These are phyloP conservation scores for Anthophora plumipes DNA, from an alignment of 2,888 invertebrate genomes.

Conservation along the genomic window DNA sequence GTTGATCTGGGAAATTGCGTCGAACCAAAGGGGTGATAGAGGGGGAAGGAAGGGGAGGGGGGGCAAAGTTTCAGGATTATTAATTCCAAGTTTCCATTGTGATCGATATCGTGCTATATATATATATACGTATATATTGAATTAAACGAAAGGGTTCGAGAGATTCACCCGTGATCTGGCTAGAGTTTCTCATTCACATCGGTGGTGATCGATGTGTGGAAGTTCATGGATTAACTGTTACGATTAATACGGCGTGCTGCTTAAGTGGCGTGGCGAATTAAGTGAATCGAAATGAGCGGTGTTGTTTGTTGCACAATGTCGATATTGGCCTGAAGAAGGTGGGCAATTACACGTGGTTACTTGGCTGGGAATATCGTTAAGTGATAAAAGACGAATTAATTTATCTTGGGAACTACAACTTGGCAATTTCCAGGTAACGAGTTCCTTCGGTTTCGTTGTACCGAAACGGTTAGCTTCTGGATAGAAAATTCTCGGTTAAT, in stretches of 20 bases:
- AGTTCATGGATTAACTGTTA: constrained; percentile 7
- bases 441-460: no score
- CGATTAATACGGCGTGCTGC: constrained; percentile 6
- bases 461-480: no score
- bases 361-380: constrained; percentile 35
- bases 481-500: no score
- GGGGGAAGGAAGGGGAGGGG: not conserved
- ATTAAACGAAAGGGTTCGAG: not conserved
- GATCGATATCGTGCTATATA: constrained; percentile 6
- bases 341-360: constrained; percentile 27
- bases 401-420: no score
- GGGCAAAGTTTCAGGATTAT: constrained; percentile 32
- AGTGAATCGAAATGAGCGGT: constrained; percentile 12
- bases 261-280: constrained; percentile 19
- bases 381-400: constrained; percentile 20
- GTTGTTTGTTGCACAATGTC: constrained; percentile 12
- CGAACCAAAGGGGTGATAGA: no score
- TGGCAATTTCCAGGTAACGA: no score
- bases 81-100: constrained; percentile 25
- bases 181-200: not conserved
- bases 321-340: constrained; percentile 16
- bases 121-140: not conserved
- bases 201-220: not conserved
- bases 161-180: no score
- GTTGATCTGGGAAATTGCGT: constrained; percentile 21